Evolutionary conservation across 2,797 vertebrate species (phyloP).

Genomic region (Neosilurus hyrtlii): DNA sequence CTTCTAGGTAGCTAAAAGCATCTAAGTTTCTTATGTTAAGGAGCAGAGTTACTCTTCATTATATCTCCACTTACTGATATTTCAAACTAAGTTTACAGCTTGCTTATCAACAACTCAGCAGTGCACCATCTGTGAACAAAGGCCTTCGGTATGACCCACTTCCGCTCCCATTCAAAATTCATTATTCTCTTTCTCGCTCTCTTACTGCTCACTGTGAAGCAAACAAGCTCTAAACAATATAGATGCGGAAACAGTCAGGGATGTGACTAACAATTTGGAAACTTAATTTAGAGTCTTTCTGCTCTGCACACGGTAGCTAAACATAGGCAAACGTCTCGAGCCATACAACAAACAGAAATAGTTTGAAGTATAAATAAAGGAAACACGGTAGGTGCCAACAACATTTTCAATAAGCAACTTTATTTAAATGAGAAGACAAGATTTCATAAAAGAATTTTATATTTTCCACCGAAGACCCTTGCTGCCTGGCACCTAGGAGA

Average conservation of each 20-base stretch:
- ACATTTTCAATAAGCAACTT: conserved; percentile 28
- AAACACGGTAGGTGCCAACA: conserved; percentile 21
- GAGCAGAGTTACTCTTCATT: background rate
- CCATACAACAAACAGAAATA: conserved; percentile 35
- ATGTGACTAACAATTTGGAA: conserved; percentile 17
- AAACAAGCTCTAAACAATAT: conserved; percentile 2
- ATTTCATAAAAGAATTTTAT: conserved; percentile 8
- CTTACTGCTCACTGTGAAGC: conserved; percentile 38
- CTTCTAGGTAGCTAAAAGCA: background rate
- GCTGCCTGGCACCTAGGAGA: conserved; percentile 46
- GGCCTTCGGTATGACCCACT: conserved; percentile 66
- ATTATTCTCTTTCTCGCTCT: conserved; percentile 28
- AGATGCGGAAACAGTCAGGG: background rate
- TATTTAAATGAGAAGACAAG: conserved; percentile 8
- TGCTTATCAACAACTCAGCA: conserved; percentile 23
- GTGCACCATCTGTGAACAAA: conserved; percentile 66
- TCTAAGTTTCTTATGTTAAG: background rate
- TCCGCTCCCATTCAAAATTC: conserved; percentile 48
- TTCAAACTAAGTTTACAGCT: conserved; percentile 13
- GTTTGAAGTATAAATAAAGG: conserved; percentile 47
- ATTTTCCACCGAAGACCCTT: conserved; percentile 33
- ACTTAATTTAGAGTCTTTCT: conserved; percentile 21
- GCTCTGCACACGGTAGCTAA: background rate
- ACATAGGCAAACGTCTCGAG: conserved; percentile 14
- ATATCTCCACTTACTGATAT: background rate